These are phyloP conservation scores for Glaucomys volans DNA, from an alignment of 2,113 vertebrate species.

Conservation along the genomic window DNA sequence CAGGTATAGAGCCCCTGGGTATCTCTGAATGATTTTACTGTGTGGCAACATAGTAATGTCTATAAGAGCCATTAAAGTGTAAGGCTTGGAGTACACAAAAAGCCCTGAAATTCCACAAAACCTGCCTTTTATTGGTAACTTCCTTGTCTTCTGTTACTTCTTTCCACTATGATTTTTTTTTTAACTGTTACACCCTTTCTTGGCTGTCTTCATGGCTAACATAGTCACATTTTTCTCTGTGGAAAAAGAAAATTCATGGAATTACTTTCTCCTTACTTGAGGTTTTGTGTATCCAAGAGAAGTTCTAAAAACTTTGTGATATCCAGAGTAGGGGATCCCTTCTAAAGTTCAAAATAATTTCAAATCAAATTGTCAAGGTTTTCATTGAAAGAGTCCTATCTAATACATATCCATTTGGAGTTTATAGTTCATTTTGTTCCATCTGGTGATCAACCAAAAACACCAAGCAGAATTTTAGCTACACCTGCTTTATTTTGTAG, in stretches of 20 bases:
- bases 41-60: not conserved
- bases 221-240: not conserved
- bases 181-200: not conserved
- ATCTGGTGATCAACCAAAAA: not conserved
- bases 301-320: not conserved
- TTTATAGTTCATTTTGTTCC: constrained; percentile 11
- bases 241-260: not conserved
- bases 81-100: not conserved
- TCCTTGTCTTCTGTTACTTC: not conserved
- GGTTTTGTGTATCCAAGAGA: not conserved
- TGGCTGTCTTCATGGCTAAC: not conserved
- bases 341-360: constrained; percentile 41
- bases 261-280: constrained; percentile 6
- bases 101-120: not conserved
- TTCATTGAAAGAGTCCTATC: constrained; percentile 27
- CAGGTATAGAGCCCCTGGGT: not conserved
- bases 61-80: no score
- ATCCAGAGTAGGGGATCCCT: not conserved
- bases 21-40: not conserved
- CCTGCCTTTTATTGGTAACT: not conserved
- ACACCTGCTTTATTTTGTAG: not conserved
- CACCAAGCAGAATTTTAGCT: not conserved
- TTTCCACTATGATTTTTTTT: not conserved
- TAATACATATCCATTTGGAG: not conserved
- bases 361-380: constrained; percentile 18